Evolutionary conservation across 2,888 invertebrate species (phyloP).

Genomic region (Pristionchus entomophagus): DNA sequence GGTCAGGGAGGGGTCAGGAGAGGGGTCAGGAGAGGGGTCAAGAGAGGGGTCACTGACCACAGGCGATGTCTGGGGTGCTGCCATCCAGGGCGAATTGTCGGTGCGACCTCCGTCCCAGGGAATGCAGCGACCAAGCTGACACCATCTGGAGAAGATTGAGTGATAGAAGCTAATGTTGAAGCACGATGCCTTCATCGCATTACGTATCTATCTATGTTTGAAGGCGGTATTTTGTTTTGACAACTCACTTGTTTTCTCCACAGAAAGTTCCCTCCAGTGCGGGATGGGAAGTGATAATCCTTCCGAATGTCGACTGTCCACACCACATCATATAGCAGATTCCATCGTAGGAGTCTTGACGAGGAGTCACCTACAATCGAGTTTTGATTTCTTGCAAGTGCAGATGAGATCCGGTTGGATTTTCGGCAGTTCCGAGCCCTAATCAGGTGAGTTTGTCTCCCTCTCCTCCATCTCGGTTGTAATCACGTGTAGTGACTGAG

Average conservation of each 20-base stretch:
- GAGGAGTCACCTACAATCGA: constrained; percentile 69
- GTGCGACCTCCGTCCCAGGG: constrained; percentile 63
- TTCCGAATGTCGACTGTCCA: constrained; percentile 71
- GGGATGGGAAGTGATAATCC: constrained; percentile 76
- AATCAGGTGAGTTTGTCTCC: background rate
- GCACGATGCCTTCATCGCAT: no score
- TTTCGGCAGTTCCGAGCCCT: background rate
- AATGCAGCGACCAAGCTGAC: constrained; percentile 74
- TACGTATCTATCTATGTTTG: background rate
- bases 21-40: no score
- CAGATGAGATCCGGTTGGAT: background rate
- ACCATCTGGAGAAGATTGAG: constrained; percentile 59
- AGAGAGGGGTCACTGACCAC: no score
- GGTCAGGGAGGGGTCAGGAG: no score
- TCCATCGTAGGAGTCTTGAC: constrained; percentile 73
- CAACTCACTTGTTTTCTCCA: constrained; percentile 61
- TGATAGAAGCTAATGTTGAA: background rate
- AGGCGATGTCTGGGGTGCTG: background rate
- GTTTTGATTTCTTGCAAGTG: background rate
- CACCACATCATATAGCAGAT: constrained; percentile 77
- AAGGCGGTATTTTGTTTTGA: background rate
- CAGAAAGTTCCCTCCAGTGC: constrained; percentile 72
- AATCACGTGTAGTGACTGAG: background rate
- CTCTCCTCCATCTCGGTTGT: no score
- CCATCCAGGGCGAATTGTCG: constrained; percentile 22